Base-by-base conservation (phyloP, 2,797 vertebrate species). In the Linurgus olivaceus region DNA sequence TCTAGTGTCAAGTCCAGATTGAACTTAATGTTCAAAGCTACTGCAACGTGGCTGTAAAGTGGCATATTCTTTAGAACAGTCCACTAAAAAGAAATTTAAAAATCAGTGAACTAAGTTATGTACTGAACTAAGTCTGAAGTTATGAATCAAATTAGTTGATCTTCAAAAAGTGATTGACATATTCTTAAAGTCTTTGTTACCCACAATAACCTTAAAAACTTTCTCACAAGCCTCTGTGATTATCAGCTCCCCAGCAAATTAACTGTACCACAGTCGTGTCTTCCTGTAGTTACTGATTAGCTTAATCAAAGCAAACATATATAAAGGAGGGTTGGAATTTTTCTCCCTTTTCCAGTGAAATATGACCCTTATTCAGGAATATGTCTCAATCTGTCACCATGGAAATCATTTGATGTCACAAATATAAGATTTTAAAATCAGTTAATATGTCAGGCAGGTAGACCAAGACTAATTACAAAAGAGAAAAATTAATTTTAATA, bases 321-420 rank as follows among this genome's bases (percentile, higher is more conserved):
- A n/a, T 89, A 51, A 58, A 80, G 57, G 25, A 77, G 14, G 7
- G 7, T 5, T 74, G 61, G 6, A 4, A 6, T 57, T 84, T 86
- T 91, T 83, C 50, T 71, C 21, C 55, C 26, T 15, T 86, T 92
- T 57, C 37, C 40, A 50, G 57, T 85, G 63, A 82, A 52, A 70
- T 73, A 66, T 71, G 48, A 82, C 48, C 66, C 35, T 72, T 40
- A 65, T n/a, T 91, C 45, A 62, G 61, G 68, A 85, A 44, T 52
- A 5, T 61, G 25, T 95, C 86, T 92, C 75, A 62, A 31, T 83
- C 78, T 93, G 75, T 93, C 72, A 80, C 89, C 51, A 68, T 91
- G 81, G 84, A 95, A 93, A 89, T 93, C 9, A 75, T 92, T 87
- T 86, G 61, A 89, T 89, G 65, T 86, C 91, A 83, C 86, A 52